Evolutionary conservation across 2,113 vertebrate species (phyloP), one percentile per base, ranked within the genome.

Genomic region (Strix uralensis): DNA sequence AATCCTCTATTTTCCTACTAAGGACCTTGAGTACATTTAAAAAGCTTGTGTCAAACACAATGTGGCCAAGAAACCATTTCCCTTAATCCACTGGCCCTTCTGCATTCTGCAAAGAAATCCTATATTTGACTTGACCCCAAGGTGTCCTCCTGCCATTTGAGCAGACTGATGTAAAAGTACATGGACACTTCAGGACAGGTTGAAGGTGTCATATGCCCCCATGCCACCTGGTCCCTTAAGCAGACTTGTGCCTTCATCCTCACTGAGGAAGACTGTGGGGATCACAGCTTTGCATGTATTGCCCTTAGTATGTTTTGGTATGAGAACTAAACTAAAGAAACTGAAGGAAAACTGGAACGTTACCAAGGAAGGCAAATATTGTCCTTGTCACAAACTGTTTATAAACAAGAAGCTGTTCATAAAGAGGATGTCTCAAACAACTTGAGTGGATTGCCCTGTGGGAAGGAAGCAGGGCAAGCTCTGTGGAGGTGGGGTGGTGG

Each of bases 121-220:
- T 34, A 12, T 5, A 13, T 75, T 81, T 71, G 11, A 38, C 34
- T 47, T 80, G 34, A 72, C 3, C 19, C 30, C 27, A 10, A 30
- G 34, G 14, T 18, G 15, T 32, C 14, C 25, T 80, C 26, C 32
- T 81, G 38, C 19, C n/a, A n/a, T 26, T 57, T 54, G 12, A 69
- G 29, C 23, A 69, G 61, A 23, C 19, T 1, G 2, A 2, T 27
- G 19, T 36, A 40, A 21, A 74, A 32, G 13, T 5, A 10, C 16
- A 13, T 0, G 0, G 19, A 30, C 11, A 34, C 5, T 32, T 47
- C 18, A 84, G 52, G 19, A 4, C 32, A 57, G 42, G 44, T 21
- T 79, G 46, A 38, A 65, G 18, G 15, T 51, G 10, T 42, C 11
- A 3, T 5, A 10, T 46, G 7, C 5, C 17, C 30, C 7, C 12